Base-by-base conservation (phyloP, 2,113 vertebrate genomes). In the Cyanoramphus novaezelandiae region DNA sequence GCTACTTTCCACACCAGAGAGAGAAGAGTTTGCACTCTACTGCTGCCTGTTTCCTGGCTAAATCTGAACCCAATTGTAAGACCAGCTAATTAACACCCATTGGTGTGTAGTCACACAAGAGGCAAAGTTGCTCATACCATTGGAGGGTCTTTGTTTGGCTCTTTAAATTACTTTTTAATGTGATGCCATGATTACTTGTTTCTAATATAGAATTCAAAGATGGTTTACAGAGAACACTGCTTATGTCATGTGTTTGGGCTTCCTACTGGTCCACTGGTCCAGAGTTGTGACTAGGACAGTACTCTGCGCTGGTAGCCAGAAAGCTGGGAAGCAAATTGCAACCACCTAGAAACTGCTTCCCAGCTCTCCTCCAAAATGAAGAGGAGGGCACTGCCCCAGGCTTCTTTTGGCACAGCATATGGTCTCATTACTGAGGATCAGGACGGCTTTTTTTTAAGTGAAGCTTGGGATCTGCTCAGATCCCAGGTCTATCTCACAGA, bases 381-480 rank as follows among this genome's bases (percentile, higher is more conserved):
- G 33, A 29, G 50, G 14, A 55, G 60, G 20, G 31, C 27, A 25
- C 39, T 52, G 67, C 41, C 37, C 9, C n/a, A 44, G 27, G 3
- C 69, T 55, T 49, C 0, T 41, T 76, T 77, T 69, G 49, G 68
- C 21, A 39, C 2, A 3, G 35, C 5, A 1, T 25, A 3, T 25
- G 59, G 46, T 31, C 46, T 59, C 0, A 0, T 35, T 49, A 13
- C 24, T 0, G 2, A 24, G 33, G 19, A 57, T 23, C 7, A 64
- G 60, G 15, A 19, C 64, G 88, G 37, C 82, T 35, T 78, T 81
- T 81, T 62, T 41, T 60, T 21, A 49, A 67, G 29, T 3, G 57
- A 41, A 55, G 62, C 69, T 41, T 20, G 59, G 37, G 77, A 75
- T 75, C n/a, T 70, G 37, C 46, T 44, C 0, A 1, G 71, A 67